Evolutionary conservation across 2,797 vertebrate species (phyloP), one percentile per base, ranked within the genome.

Genomic region (Argya squamiceps): DNA sequence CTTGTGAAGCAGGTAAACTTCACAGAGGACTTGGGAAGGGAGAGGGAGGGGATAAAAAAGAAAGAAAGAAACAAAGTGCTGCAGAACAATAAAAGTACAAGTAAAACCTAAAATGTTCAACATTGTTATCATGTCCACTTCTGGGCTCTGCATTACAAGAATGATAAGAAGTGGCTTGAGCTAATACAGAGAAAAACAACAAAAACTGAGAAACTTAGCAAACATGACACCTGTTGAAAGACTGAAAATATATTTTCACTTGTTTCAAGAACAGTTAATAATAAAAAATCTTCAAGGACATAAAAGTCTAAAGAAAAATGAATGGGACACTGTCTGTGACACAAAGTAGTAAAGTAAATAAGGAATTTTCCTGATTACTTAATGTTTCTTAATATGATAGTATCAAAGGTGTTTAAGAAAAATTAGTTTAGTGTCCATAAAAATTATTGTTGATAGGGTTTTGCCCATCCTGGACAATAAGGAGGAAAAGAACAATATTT

Each of bases 91-190:
- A 52, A 41, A 82, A 41, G 6, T 3, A 71, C 16, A 20, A 10
- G 7, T 59, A n/a, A 67, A 64, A 5, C 0, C 1, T 6, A 13
- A 19, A 11, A 44, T 37, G 6, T 60, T 78, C 24, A 43, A 36
- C 24, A 23, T 4, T 32, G 15, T 70, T 81, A 50, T 27, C 6
- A 30, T 27, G 4, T 15, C 11, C 12, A 14, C 2, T 60, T 76
- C 18, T 41, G 9, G 15, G 4, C 26, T 16, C 18, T 21, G 3
- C 34, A 22, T 24, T 50, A 14, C 12, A 53, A 62, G 53, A 49
- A 75, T 41, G 3, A 46, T 34, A 24, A 12, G 5, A 2, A n/a
- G 3, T 52, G 37, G 15, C 6, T 8, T 82, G 15, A 55, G 7
- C 10, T n/a, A 59, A 24, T 17, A 18, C 4, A 27, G 36, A 56